Percentiles rank a stretch among this genome's conserved stretches.
Evolutionary conservation across 2,113 vertebrate species (phyloP).

Genomic region (Plecturocebus donacophilus): DNA sequence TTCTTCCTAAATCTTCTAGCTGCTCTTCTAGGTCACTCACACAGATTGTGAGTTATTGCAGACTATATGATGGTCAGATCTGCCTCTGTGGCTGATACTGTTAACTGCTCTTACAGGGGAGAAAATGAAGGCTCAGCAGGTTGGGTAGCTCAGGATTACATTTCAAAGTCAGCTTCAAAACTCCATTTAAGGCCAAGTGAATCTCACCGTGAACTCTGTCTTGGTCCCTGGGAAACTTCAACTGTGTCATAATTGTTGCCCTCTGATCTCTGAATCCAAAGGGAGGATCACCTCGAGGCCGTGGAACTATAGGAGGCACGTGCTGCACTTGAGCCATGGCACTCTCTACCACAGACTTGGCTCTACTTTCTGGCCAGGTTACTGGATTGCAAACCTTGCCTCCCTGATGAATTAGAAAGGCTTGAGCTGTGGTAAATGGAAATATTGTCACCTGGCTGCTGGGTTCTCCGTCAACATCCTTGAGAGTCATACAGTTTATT

Average conservation of each 20-base stretch:
- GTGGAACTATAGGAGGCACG: accelerated
- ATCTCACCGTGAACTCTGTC: neutral
- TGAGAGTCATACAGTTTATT: neutral
- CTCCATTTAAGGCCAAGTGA: neutral
- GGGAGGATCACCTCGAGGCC: neutral
- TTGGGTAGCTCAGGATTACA: neutral
- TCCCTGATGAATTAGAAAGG: neutral
- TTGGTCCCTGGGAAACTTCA: neutral
- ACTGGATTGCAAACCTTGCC: neutral
- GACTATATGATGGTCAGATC: neutral
- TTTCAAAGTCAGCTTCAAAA: conserved; percentile 7
- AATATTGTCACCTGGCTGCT: neutral
- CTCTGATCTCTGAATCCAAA: neutral
- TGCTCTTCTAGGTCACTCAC: neutral
- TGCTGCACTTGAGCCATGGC: accelerated
- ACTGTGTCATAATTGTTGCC: neutral
- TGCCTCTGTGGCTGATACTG: neutral
- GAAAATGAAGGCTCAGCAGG: neutral
- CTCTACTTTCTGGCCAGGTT: neutral
- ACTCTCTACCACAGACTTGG: accelerated
- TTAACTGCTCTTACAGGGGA: neutral
- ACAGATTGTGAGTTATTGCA: neutral
- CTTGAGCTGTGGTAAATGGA: neutral
- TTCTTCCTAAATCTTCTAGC: neutral
- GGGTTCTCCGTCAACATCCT: neutral